These are phyloP conservation scores for Leptinotarsa tumamoca DNA, from an alignment of 2,888 invertebrate genomes.

Conservation along the genomic window DNA sequence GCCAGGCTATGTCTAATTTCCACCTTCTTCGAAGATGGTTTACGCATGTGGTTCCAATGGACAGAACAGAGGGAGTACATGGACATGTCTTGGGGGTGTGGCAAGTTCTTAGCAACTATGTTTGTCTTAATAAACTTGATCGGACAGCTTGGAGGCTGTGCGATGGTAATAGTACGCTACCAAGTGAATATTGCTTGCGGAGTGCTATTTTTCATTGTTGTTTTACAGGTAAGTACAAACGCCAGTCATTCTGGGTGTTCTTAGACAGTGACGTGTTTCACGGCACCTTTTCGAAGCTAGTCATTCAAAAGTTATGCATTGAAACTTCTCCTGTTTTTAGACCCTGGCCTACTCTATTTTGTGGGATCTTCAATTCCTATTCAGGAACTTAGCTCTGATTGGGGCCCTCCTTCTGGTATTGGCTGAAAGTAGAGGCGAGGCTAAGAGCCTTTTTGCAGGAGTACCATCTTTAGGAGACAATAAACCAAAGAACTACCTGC, in stretches of 20 bases:
- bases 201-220: slow-evolving; percentile 93
- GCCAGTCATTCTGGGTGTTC: background rate
- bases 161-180: slow-evolving; percentile 93
- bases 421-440: slow-evolving; percentile 96
- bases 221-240: slow-evolving; percentile 81
- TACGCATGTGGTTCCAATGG: slow-evolving; percentile 99
- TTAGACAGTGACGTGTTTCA: background rate
- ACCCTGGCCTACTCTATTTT: slow-evolving; percentile 96
- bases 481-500: slow-evolving; percentile 96
- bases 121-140: slow-evolving; percentile 96
- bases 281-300: background rate
- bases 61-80: slow-evolving; percentile 96
- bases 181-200: slow-evolving; percentile 94
- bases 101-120: slow-evolving; percentile 90
- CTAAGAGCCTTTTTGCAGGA: slow-evolving; percentile 95
- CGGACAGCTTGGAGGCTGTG: slow-evolving; percentile 96
- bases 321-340: slow-evolving; percentile 67
- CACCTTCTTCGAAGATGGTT: slow-evolving; percentile 27
- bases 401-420: slow-evolving; percentile 96
- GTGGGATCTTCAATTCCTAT: slow-evolving; percentile 97
- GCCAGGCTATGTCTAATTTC: slow-evolving; percentile 87
- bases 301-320: slow-evolving; percentile 15
- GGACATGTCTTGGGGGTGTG: slow-evolving; percentile 97
- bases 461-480: slow-evolving; percentile 93
- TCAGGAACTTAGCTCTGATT: slow-evolving; percentile 95